A percentile compares a stretch with the other conserved stretches of the same genome.
These are phyloP conservation scores for Acleris emargana DNA, from an alignment of 2,888 invertebrate species.

Conservation along the genomic window DNA sequence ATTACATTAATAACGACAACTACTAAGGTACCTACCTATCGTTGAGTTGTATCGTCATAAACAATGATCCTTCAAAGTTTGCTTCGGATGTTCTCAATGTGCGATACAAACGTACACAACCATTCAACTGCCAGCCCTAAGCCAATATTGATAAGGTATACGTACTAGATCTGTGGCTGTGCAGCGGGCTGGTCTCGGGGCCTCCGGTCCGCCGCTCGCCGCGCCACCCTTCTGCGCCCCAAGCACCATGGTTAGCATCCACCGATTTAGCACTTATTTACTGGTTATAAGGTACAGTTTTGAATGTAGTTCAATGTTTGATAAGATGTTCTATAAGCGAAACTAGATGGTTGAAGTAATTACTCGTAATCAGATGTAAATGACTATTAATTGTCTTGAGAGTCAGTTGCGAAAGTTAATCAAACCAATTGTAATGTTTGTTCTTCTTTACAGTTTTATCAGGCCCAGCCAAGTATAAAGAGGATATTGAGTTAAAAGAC, in stretches of 20 bases:
- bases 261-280: constrained; percentile 25
- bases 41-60: too few relatives aligned
- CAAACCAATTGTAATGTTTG: background rate
- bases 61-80: too few relatives aligned
- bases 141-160: constrained; percentile 56
- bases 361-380: constrained; percentile 10
- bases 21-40: too few relatives aligned
- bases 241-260: constrained; percentile 63
- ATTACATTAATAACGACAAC: too few relatives aligned
- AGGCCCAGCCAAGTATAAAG: too few relatives aligned
- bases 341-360: background rate
- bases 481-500: background rate
- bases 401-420: background rate
- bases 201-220: constrained; percentile 84
- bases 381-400: constrained; percentile 13
- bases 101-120: constrained; percentile 1
- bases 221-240: constrained; percentile 79
- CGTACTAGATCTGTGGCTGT: constrained; percentile 93
- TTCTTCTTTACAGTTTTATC: background rate
- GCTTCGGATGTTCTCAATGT: background rate
- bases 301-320: background rate
- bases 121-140: constrained; percentile 1
- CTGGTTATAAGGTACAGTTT: constrained; percentile 4
- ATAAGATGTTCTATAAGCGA: background rate
- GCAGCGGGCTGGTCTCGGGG: constrained; percentile 93